Evolutionary conservation across 2,113 vertebrate genomes (phyloP), one percentile per base, ranked within the genome.

Genomic region (Macroglossus sobrinus): DNA sequence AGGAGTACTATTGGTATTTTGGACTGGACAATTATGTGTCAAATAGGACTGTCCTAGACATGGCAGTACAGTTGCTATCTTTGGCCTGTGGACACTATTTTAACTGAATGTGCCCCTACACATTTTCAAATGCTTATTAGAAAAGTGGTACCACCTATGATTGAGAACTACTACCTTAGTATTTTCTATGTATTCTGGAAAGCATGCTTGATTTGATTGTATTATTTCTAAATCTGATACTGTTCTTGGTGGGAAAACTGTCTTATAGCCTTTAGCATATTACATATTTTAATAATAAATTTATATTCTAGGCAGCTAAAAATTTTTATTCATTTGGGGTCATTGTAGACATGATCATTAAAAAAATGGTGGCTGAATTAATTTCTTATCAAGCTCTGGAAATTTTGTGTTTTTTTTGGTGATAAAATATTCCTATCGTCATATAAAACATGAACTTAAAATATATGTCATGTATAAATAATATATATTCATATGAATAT

Each of bases 151-250:
- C 30, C 80, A 55, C 53, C 64, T 95, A 1, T 71, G 38, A 80
- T 75, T 80, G 57, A 79, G 35, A 97, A 74, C 72, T 87, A 7
- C 30, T 78, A 24, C 72, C 22, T 91, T 95, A 68, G 80, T 93
- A 93, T 16, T 92, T 89, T 30, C 63, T 26, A n/a, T 72, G 45
- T 94, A 3, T 95, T 95, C 38, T 93, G 16, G 43, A 88, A 95
- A 84, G 45, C n/a, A 61, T 76, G 61, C 66, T 85, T 91, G 21
- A 71, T 93, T 72, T 68, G 4, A 91, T 64, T 94, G 4, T 81
- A 30, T 81, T 50, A 50, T 50, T 50, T 50, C 50, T 50, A 50
- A 50, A 50, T 50, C 50, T 50, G 50, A 50, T 50, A 16, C 63
- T 50, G 15, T 50, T 50, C 15, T 50, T 50, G 50, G 50, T 50